phyloP scores from a whole-genome alignment of 2,888 invertebrate genomes.

The Trachelus tabidus region DNA sequence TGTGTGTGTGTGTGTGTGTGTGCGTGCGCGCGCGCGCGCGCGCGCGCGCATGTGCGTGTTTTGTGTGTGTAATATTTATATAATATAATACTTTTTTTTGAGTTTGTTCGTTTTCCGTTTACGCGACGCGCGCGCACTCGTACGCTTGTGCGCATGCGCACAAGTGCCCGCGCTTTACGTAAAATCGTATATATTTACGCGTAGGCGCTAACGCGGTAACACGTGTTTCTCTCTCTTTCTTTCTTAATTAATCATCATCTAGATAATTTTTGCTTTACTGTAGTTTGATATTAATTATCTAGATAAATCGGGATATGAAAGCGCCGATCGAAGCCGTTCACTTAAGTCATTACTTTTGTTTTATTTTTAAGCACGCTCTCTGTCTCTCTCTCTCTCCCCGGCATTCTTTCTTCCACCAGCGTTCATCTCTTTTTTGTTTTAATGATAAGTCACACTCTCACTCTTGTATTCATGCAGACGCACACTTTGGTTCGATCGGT shows the following conservation, averaged over 20 bases:
- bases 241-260: conserved; percentile 13
- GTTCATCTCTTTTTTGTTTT: background rate
- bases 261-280: conserved; percentile 15
- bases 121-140: background rate
- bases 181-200: conserved; percentile 6
- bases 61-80: conserved; percentile 18
- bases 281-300: conserved; percentile 21
- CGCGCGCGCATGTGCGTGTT: conserved; percentile 17
- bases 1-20: conserved; percentile 23
- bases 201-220: background rate
- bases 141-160: background rate
- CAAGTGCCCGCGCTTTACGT: background rate
- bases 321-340: conserved; percentile 19
- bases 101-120: conserved; percentile 23
- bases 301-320: conserved; percentile 31
- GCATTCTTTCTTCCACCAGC: background rate
- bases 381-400: background rate
- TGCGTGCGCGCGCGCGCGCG: too few relatives aligned
- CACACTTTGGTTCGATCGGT: conserved; percentile 24
- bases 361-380: background rate
- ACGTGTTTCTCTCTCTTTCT: background rate
- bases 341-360: background rate
- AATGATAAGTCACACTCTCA: background rate
- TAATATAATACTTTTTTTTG: conserved; percentile 14
- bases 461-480: background rate